Evolutionary conservation across 2,797 vertebrate genomes (phyloP), one percentile per base, ranked within the genome.

Genomic region (Botia kubotai): DNA sequence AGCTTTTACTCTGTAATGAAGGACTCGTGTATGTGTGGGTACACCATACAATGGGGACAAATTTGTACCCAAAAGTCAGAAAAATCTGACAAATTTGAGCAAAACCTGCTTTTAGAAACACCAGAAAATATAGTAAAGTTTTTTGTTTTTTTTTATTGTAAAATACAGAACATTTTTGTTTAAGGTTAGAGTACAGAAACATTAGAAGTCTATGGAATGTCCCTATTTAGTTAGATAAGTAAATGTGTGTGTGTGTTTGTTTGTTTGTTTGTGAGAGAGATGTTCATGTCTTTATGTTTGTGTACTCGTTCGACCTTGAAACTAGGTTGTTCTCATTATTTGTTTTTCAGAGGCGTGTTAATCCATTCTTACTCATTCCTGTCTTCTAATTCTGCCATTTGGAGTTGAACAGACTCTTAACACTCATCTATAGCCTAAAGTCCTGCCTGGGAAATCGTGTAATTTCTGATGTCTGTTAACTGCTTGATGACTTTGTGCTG

Each of bases 401-500:
- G n/a, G 16, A 29, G 13, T 36, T 39, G 48, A 6, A 19, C 23
- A 11, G 12, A 8, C 17, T 66, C 33, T 63, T 63, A 60, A 63
- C 60, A 66, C 16, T 3, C 8, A n/a, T 39, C 63, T 43, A 7
- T 39, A 43, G 63, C 63, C 53, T 62, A 7, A 78, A 36, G 8
- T 62, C 46, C 63, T 36, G 19, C 19, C 29, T 26, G 52, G 68
- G 26, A 72, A 53, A 79, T 39, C 19, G 71, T 26, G 23, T 39
- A 26, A 19, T 63, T 21, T 52, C 19, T 63, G 17, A 0, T 60
- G 7, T 71, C 57, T 52, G 57, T 71, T 71, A 52, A 62, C 2
- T 19, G 43, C 67, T 71, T 63, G 67, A 52, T 63, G 69, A 79
- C 77, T 65, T 65, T 79, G 69, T 63, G 60, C 29, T 65, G 57